A percentile compares a stretch with the other conserved stretches of the same genome.
Evolutionary conservation across 2,113 vertebrate species (phyloP).

Genomic region (Psophia crepitans): DNA sequence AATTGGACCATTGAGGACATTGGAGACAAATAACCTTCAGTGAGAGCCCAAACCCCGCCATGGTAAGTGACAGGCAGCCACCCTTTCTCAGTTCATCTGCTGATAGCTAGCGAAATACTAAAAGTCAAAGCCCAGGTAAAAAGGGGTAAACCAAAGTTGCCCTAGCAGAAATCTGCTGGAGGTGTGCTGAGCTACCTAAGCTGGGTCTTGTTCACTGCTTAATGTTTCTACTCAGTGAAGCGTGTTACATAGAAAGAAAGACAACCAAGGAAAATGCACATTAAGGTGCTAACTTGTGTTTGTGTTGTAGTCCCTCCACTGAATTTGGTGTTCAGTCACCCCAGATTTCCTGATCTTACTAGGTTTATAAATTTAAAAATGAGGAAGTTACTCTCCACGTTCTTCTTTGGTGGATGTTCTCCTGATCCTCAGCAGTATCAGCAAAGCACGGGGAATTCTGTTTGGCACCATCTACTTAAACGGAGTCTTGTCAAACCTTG

Average conservation of each 20-base stretch:
- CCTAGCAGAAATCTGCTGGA: background rate
- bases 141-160: background rate
- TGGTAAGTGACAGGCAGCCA: background rate
- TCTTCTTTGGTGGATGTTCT: background rate
- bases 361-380: background rate
- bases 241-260: background rate
- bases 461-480: background rate
- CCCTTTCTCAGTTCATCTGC: background rate
- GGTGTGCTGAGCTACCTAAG: background rate
- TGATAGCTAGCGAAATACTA: background rate
- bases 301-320: background rate
- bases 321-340: background rate
- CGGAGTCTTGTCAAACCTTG: background rate
- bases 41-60: background rate
- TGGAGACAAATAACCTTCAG: background rate
- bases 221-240: background rate
- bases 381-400: background rate
- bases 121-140: background rate
- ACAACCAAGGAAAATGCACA: background rate
- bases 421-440: background rate
- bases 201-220: background rate
- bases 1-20: background rate
- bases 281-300: background rate
- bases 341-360: background rate
- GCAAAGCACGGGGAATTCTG: background rate